Percentiles rank a stretch among this genome's conserved stretches.
Conservation (phyloP, 2,113 vertebrate genomes). For the Eubucco bourcierii region DNA sequence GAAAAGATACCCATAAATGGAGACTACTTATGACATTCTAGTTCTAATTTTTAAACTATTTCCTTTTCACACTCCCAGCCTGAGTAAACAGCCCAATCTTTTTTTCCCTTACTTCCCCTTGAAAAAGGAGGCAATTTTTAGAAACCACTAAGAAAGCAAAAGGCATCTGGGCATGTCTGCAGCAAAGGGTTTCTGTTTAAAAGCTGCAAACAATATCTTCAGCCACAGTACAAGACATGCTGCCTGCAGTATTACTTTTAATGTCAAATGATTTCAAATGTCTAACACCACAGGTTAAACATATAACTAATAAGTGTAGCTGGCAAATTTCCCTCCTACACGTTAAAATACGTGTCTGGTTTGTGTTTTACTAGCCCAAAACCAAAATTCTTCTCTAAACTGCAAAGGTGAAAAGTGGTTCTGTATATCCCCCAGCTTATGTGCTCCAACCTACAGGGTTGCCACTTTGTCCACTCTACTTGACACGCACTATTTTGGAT, state of each 20-base stretch:
- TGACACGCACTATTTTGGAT: not conserved
- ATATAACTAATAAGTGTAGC: not conserved
- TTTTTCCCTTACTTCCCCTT: not conserved
- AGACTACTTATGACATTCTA: conserved; percentile 11
- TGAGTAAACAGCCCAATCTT: conserved; percentile 1
- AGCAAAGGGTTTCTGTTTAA: not conserved
- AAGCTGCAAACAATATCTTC: not conserved
- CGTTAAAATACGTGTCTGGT: not conserved
- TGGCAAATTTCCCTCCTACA: not conserved
- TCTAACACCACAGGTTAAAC: not conserved
- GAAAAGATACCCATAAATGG: conserved; percentile 13
- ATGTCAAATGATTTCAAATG: not conserved
- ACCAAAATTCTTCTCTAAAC: not conserved
- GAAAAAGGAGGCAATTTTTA: conserved; percentile 24
- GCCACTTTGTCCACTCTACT: not conserved
- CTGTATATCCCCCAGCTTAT: not conserved
- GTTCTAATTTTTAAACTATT: conserved; percentile 46
- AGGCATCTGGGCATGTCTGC: not conserved
- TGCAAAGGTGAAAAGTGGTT: not conserved
- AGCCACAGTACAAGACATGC: not conserved
- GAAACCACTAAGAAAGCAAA: conserved; percentile 8
- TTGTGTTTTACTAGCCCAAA: not conserved
- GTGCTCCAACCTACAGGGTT: not conserved
- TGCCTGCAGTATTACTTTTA: not conserved
- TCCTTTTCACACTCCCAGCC: conserved; percentile 19